Conservation (phyloP, 2,888 invertebrate genomes). For the Helobdella robusta region DNA sequence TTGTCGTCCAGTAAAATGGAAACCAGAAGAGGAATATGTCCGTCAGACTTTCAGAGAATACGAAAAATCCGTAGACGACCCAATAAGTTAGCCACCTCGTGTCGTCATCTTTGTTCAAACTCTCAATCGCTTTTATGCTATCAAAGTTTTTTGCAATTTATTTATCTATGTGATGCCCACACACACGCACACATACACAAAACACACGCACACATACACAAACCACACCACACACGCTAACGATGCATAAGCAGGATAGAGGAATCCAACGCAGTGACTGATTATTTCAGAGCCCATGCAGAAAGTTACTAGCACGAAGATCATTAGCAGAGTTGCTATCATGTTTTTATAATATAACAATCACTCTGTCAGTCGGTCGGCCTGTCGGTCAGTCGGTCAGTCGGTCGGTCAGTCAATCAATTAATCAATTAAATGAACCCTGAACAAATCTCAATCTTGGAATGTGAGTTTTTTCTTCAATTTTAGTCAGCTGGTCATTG, state of each 20-base stretch:
- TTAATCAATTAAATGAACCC: constrained; percentile 18
- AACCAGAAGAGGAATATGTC: constrained; percentile 75
- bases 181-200: neutral
- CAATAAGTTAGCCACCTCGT: constrained; percentile 95
- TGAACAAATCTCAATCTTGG: constrained; percentile 20
- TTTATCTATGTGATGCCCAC: neutral
- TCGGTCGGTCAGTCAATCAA: too few relatives aligned
- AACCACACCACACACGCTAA: neutral
- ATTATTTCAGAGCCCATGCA: constrained; percentile 20
- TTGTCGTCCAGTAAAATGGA: constrained; percentile 76
- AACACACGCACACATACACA: neutral
- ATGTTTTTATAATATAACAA: too few relatives aligned
- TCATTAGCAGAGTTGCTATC: neutral
- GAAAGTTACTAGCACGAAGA: constrained; percentile 1
- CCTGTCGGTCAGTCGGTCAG: too few relatives aligned
- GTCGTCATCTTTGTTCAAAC: constrained; percentile 57
- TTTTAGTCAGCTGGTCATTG: constrained; percentile 10
- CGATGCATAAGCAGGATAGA: constrained; percentile 24
- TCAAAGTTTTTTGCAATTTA: neutral
- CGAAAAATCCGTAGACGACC: constrained; percentile 88
- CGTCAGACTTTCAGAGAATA: constrained; percentile 85
- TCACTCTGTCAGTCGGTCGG: too few relatives aligned
- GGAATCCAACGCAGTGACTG: constrained; percentile 23
- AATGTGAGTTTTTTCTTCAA: constrained; percentile 14
- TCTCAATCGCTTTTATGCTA: constrained; percentile 53